Percentiles rank a stretch among this genome's conserved stretches.
phyloP scores from a whole-genome alignment of 1,140 invertebrate species.

The Brachystomella parvula region DNA sequence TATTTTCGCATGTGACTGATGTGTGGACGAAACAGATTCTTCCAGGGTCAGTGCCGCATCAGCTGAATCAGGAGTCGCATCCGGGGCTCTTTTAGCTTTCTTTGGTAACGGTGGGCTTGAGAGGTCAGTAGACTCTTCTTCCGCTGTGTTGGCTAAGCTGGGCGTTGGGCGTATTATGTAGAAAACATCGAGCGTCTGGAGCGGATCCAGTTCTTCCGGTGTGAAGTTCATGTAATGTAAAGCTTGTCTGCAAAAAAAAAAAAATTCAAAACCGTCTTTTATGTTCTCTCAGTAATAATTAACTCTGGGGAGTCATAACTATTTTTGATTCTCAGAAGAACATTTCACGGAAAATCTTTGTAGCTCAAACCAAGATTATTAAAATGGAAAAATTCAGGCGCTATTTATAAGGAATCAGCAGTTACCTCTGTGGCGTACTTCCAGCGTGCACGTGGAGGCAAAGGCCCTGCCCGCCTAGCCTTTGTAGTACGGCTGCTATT shows the following conservation, averaged over 20 bases:
- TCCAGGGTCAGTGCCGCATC: not conserved
- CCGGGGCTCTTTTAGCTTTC: constrained; percentile 14
- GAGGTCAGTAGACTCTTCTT: not conserved
- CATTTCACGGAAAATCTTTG: no score
- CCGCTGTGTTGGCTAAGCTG: not conserved
- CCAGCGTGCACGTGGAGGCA: constrained; percentile 68
- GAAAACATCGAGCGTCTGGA: constrained; percentile 31
- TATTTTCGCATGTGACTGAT: not conserved
- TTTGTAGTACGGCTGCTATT: constrained; percentile 64
- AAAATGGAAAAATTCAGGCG: not conserved
- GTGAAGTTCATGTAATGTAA: constrained; percentile 51
- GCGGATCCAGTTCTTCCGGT: constrained; percentile 33
- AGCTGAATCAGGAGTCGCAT: not conserved
- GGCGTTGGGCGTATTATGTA: constrained; percentile 20
- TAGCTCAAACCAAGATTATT: no score
- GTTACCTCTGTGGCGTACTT: constrained; percentile 65
- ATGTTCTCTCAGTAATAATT: not conserved
- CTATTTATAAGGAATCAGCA: not conserved
- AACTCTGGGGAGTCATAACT: no score
- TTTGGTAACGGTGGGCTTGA: no score
- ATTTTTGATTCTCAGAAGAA: no score
- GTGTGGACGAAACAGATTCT: constrained; percentile 3
- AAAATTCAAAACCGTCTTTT: not conserved
- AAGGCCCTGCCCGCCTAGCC: constrained; percentile 58
- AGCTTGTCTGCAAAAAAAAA: constrained; percentile 28